Evolutionary conservation across 35 echinoderm and acorn worm genomes (phyloP), one percentile per base, ranked within the genome.

Genomic region (Anneissia japonica): DNA sequence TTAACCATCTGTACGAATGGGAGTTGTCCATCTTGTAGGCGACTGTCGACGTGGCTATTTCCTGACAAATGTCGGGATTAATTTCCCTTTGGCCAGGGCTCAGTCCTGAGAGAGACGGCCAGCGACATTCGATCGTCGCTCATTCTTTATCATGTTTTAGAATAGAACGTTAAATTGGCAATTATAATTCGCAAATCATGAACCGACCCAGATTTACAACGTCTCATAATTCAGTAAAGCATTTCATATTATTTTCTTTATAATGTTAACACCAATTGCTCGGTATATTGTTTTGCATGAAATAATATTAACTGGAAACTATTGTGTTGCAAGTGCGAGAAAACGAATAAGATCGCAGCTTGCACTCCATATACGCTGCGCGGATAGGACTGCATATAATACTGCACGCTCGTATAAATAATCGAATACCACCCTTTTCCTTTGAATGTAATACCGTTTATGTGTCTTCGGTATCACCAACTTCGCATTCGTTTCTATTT

Each of bases 41-140:
- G 51, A 64, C 51, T 64, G 51, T 64, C 51, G 51, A 12, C 26
- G 51, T 26, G 51, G 26, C 10, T 64, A 26, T 23, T 64, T 64
- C 51, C 51, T 64, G 51, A 9, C 51, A 64, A 64, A 64, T 64
- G 51, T 64, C 51, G 51, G 51, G 51, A 64, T 64, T 64, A 64
- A 64, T 64, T 64, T 64, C 51, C 51, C 51, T 64, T 64, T 64
- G 51, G 51, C 51, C 51, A 64, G 51, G 51, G 51, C 51, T 64
- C 21, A 64, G 51, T 64, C 51, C 51, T 64, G 51, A 64, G 51
- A 64, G 51, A 64, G 51, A 64, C 51, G 51, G 51, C 51, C 51
- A 64, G 19, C 51, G 51, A 64, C 51, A 64, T 64, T 64, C 51
- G 51, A 64, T 64, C 51, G 51, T 64, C 51, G 9, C 21, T 64